These are phyloP conservation scores for Camponotus vicinus DNA, from an alignment of 1,140 invertebrate species.

Conservation along the genomic window DNA sequence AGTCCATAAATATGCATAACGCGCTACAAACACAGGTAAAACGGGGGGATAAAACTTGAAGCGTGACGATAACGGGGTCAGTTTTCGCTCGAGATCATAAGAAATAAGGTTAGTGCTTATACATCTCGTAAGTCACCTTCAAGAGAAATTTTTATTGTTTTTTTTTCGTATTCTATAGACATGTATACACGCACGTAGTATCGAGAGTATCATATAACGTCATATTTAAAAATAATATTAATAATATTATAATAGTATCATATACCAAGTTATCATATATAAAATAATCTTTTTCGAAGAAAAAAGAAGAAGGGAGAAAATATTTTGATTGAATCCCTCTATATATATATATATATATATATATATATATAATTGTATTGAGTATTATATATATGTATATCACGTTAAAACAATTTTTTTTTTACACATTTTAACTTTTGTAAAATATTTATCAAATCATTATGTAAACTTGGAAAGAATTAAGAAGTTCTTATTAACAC, in stretches of 20 bases:
- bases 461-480: not conserved
- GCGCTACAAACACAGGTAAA: constrained; percentile 28
- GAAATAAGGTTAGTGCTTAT: constrained; percentile 77
- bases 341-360: too few relatives aligned
- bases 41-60: constrained; percentile 56
- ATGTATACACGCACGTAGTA: not conserved
- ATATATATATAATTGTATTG: too few relatives aligned
- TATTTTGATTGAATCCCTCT: not conserved
- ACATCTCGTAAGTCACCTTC: constrained; percentile 20
- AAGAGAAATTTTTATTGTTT: not conserved
- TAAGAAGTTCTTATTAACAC: not conserved
- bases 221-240: not conserved
- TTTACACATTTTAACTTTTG: not conserved
- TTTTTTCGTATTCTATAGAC: not conserved
- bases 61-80: constrained; percentile 81
- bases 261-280: not conserved
- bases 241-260: not conserved
- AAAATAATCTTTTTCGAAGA: too few relatives aligned
- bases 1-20: constrained; percentile 82
- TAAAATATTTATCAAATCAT: not conserved
- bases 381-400: not conserved
- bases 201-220: not conserved
- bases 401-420: not conserved
- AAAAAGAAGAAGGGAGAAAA: not conserved
- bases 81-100: constrained; percentile 52